These are phyloP conservation scores for Trematomus loennbergii DNA, from an alignment of 2,113 vertebrate genomes.

Conservation along the genomic window DNA sequence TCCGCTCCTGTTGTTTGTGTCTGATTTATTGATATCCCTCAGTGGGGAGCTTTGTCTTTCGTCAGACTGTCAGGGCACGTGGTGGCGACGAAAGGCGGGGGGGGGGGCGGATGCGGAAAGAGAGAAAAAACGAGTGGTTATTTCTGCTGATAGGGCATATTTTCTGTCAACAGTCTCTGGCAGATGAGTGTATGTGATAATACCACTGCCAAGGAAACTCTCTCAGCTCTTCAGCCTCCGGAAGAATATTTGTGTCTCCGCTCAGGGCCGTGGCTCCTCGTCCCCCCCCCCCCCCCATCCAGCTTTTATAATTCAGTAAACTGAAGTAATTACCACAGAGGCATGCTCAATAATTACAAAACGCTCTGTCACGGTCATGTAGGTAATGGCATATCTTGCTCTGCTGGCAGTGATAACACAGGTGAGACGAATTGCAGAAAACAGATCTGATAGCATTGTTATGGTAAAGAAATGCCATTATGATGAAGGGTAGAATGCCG, in stretches of 20 bases:
- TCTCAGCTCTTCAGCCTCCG: slow-evolving; percentile 74
- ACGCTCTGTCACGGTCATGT: slow-evolving; percentile 75
- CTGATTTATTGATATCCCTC: slow-evolving; percentile 82
- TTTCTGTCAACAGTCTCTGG: slow-evolving; percentile 81
- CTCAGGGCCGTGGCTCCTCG: slow-evolving; percentile 43
- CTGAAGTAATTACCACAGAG: slow-evolving; percentile 83
- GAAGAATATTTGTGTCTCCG: slow-evolving; percentile 70
- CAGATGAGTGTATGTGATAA: slow-evolving; percentile 81
- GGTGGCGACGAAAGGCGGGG: slow-evolving; percentile 43
- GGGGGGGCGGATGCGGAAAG: slow-evolving; percentile 10
- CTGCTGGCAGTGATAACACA: slow-evolving; percentile 79
- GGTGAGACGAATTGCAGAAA: slow-evolving; percentile 84
- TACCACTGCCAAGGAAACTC: slow-evolving; percentile 75
- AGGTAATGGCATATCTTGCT: slow-evolving; percentile 79
- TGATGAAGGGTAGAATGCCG: slow-evolving; percentile 52
- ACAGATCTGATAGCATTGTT: slow-evolving; percentile 81
- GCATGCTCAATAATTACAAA: slow-evolving; percentile 82
- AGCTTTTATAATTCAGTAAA: slow-evolving; percentile 75
- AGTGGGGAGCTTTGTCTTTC: slow-evolving; percentile 78
- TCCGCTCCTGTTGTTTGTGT: slow-evolving; percentile 57
- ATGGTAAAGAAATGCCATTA: slow-evolving; percentile 77
- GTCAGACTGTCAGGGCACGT: slow-evolving; percentile 64
- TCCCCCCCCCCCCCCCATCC: slow-evolving; percentile 36
- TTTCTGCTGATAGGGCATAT: slow-evolving; percentile 84
- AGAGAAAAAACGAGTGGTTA: slow-evolving; percentile 50